Evolutionary conservation across 2,113 vertebrate species (phyloP).

Genomic region (Danionella cerebrum): DNA sequence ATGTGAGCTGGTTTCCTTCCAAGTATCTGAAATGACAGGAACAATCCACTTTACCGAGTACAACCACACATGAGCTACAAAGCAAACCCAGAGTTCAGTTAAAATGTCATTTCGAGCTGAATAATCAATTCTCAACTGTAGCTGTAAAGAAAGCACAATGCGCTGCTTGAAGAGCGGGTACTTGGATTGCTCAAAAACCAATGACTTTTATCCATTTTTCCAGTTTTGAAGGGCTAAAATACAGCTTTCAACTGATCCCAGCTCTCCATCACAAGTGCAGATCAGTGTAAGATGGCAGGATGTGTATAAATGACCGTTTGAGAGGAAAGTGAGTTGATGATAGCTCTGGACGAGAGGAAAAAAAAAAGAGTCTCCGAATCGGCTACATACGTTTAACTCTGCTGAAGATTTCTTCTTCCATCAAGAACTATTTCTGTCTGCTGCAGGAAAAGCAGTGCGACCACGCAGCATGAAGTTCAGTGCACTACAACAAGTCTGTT

Average conservation of each 20-base stretch:
- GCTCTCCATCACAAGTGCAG: neutral
- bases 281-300: neutral
- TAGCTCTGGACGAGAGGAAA: neutral
- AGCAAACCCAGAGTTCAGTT: neutral
- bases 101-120: neutral
- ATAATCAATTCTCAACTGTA: neutral
- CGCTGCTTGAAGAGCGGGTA: neutral
- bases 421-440: neutral
- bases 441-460: neutral
- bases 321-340: neutral
- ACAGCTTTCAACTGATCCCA: neutral
- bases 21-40: conserved; percentile 75
- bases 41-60: neutral
- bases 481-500: too few species aligned
- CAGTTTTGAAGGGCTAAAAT: neutral
- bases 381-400: too few species aligned
- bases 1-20: conserved; percentile 88
- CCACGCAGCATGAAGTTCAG: neutral
- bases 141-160: neutral
- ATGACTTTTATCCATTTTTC: neutral
- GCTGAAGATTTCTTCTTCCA: too few species aligned
- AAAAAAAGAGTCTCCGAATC: neutral
- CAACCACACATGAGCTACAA: neutral
- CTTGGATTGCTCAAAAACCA: neutral
- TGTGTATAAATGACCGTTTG: neutral